Conservation (phyloP, 2,888 invertebrate species). For the Keiferia lycopersicella region DNA sequence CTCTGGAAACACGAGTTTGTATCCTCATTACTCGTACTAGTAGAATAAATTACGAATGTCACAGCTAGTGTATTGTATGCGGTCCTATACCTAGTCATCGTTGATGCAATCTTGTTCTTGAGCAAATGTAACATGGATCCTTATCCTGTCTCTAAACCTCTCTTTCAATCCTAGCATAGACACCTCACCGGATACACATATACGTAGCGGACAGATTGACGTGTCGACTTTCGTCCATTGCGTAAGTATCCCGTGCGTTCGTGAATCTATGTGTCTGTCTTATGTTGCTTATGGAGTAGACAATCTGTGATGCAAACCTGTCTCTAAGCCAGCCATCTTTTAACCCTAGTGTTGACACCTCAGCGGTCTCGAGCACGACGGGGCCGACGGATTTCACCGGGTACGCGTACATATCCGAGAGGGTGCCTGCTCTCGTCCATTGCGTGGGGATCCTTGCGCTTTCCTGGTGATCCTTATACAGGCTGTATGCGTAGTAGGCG, state of each 20-base stretch:
- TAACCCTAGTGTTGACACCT: conserved; percentile 78
- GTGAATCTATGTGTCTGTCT: no score
- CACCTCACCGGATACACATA: no score
- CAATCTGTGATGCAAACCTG: conserved; percentile 46
- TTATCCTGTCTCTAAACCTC: conserved; percentile 62
- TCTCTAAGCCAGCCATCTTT: conserved; percentile 68
- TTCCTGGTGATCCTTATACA: conserved; percentile 45
- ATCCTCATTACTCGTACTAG: no score
- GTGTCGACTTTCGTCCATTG: conserved; percentile 82
- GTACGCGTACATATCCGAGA: conserved; percentile 77
- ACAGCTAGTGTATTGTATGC: no score
- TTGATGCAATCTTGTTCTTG: no score
- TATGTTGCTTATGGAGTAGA: no score
- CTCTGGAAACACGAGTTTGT: conserved; percentile 56
- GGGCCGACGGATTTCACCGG: conserved; percentile 83
- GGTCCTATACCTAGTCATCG: no score
- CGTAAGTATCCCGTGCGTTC: conserved; percentile 57
- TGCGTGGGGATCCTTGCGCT: conserved; percentile 61
- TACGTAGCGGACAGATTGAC: no score
- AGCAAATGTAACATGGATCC: no score
- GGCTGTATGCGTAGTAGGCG: conserved; percentile 56
- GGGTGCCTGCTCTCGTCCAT: conserved; percentile 82
- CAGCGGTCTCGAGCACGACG: conserved; percentile 69
- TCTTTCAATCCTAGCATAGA: conserved; percentile 75
- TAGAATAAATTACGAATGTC: no score